phyloP scores from a whole-genome alignment of 2,888 invertebrate genomes.

The Drosophila affinis region DNA sequence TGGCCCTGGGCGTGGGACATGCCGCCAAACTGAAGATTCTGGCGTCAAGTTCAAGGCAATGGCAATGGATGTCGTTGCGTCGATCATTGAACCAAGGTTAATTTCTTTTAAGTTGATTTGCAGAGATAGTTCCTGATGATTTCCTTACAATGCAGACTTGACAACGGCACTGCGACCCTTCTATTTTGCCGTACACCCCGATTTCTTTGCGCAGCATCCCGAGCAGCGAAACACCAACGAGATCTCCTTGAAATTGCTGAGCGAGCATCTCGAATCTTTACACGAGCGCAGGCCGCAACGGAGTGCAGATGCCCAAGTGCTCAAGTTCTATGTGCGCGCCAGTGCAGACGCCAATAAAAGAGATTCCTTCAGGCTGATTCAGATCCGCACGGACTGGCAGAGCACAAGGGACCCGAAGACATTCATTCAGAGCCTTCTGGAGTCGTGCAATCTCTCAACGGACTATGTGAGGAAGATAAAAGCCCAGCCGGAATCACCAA shows the following conservation, averaged over 20 bases:
- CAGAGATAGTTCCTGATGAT: slow-evolving; percentile 21
- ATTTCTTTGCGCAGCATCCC: slow-evolving; percentile 96
- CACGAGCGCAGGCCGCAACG: slow-evolving; percentile 85
- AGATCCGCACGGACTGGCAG: slow-evolving; percentile 87
- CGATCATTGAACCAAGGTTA: slow-evolving; percentile 84
- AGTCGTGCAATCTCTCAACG: slow-evolving; percentile 93
- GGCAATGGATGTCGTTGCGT: slow-evolving; percentile 43
- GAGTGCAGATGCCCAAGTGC: slow-evolving; percentile 84
- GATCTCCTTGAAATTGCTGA: slow-evolving; percentile 93
- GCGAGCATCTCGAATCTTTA: slow-evolving; percentile 92
- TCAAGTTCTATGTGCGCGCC: slow-evolving; percentile 91
- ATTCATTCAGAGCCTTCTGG: slow-evolving; percentile 89
- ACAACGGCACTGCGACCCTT: slow-evolving; percentile 96
- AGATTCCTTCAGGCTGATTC: slow-evolving; percentile 88
- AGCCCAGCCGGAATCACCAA: slow-evolving; percentile 34
- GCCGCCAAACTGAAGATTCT: slow-evolving; percentile 22
- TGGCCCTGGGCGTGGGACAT: slow-evolving; percentile 11
- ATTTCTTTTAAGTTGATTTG: background rate
- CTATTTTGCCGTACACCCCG: slow-evolving; percentile 97
- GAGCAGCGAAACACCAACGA: slow-evolving; percentile 95
- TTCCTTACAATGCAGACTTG: slow-evolving; percentile 87
- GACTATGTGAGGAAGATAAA: slow-evolving; percentile 91
- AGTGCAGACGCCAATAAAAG: slow-evolving; percentile 58
- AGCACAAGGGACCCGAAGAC: slow-evolving; percentile 89
- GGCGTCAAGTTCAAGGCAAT: slow-evolving; percentile 12